Base-by-base conservation (phyloP, 2,888 invertebrate genomes). In the Chrysolina americana region DNA sequence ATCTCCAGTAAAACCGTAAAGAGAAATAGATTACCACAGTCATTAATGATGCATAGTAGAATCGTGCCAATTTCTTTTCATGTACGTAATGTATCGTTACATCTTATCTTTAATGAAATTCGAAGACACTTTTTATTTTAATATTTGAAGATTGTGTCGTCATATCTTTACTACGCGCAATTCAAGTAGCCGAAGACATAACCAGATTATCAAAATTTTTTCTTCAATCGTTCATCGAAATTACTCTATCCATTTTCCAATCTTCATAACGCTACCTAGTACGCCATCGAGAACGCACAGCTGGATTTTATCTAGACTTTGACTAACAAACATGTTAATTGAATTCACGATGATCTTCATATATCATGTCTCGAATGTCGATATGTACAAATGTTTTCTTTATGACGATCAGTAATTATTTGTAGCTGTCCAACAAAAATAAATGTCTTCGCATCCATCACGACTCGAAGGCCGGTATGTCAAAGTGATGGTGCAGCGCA, bases 321-420 rank as follows among this genome's bases (percentile, higher is more conserved):
- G 59, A 44, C 59, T 69, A 62, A 69, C 69, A 69, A 69, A 69
- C 69, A 59, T 59, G 69, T 47, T 69, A 69, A 69, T 69, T 69
- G 63, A 63, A 69, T 47, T 41, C 69, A 62, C 69, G 19, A 69
- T n/a, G 69, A 59, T 69, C 69, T 48, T 44, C 69, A 69, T 69
- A 69, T 69, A 69, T 69, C 69, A 59, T 59, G 28, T 59, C 17
- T 59, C 28, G 63, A 48, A 72, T 15, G 63, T 68, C 68, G 66
- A 64, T 50, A 53, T 19, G 71, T 65, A 71, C 65, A 71, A 71
- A 65, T 68, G 68, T 72, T 72, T 71, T 68, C 47, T 66, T 41
- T 41, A 63, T 68, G 68, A 68, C 68, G 64, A 64, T 63, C 41
- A 53, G 73, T 68, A 63, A 68, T 50, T 68, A 73, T 73, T 73